Conservation (phyloP, 2,797 vertebrate species). For the Urophycis tenuis region DNA sequence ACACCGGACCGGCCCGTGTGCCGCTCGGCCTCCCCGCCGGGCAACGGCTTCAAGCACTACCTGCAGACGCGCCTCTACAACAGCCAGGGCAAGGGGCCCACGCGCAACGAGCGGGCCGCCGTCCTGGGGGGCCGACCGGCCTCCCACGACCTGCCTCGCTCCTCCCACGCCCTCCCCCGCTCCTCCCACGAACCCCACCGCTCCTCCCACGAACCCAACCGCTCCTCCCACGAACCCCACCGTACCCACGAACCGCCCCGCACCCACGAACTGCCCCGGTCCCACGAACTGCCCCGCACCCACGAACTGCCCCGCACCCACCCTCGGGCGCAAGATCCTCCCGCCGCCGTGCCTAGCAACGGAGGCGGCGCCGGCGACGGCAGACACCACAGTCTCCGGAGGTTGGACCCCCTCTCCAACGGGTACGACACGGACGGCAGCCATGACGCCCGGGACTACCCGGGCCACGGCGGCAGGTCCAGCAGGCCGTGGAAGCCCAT, state of each 20-base stretch:
- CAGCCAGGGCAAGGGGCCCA: conserved; percentile 84
- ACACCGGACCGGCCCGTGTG: conserved; percentile 65
- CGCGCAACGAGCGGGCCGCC: conserved; percentile 60
- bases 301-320: conserved; percentile 43
- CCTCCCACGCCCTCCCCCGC: not conserved
- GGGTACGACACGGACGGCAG: conserved; percentile 90
- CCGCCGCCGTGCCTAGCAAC: conserved; percentile 35
- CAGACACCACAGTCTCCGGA: conserved; percentile 37
- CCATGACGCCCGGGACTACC: conserved; percentile 77
- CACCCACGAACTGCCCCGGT: conserved; percentile 44
- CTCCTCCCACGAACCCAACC: conserved; percentile 52
- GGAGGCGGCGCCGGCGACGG: conserved; percentile 22
- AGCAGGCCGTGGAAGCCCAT: conserved; percentile 82
- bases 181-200: conserved; percentile 46
- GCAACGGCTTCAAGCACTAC: conserved; percentile 74
- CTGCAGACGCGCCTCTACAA: conserved; percentile 70
- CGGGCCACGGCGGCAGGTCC: conserved; percentile 62
- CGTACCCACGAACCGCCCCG: conserved; percentile 50
- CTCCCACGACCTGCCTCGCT: conserved; percentile 43
- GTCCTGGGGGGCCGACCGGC: conserved; percentile 54
- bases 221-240: conserved; percentile 46
- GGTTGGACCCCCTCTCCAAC: conserved; percentile 52
- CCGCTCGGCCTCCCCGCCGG: conserved; percentile 70
- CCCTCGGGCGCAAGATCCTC: conserved; percentile 48
- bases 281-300: conserved; percentile 13